phyloP scores from a whole-genome alignment of 2,797 vertebrate genomes.

The Sebastes variabilis region DNA sequence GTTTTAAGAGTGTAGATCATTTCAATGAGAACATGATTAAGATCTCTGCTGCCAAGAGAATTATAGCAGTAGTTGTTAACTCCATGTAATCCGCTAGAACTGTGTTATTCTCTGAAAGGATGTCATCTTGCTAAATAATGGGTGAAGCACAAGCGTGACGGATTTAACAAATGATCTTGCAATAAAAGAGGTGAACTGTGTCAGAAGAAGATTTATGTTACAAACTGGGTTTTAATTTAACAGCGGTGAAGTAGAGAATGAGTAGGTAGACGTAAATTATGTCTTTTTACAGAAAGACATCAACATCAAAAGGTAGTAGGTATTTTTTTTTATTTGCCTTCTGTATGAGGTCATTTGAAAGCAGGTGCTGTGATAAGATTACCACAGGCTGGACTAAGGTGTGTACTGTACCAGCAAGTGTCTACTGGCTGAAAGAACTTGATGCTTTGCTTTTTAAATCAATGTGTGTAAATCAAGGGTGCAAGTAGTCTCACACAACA shows the following conservation, averaged over 20 bases:
- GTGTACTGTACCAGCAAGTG: neutral
- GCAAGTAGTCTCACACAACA: neutral
- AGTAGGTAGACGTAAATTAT: neutral
- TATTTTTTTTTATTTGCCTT: neutral
- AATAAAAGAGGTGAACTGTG: neutral
- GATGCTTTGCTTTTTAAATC: neutral
- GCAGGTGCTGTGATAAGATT: conserved; percentile 24
- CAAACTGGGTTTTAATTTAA: neutral
- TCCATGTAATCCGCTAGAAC: neutral
- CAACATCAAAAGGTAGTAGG: neutral
- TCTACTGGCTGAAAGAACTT: neutral
- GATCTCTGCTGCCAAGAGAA: neutral
- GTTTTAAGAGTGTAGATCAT: neutral
- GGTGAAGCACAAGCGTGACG: neutral
- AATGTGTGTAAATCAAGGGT: neutral
- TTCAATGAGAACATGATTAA: neutral
- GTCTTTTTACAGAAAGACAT: neutral
- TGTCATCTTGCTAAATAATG: neutral
- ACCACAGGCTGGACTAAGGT: neutral
- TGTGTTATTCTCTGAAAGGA: conserved; percentile 11
- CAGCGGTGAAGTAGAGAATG: neutral
- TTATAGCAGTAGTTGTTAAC: neutral
- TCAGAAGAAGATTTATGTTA: neutral
- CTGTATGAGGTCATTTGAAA: conserved; percentile 1
- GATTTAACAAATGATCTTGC: neutral